Conservation (phyloP, 2,888 invertebrate genomes). For the Agrilus biguttatus region DNA sequence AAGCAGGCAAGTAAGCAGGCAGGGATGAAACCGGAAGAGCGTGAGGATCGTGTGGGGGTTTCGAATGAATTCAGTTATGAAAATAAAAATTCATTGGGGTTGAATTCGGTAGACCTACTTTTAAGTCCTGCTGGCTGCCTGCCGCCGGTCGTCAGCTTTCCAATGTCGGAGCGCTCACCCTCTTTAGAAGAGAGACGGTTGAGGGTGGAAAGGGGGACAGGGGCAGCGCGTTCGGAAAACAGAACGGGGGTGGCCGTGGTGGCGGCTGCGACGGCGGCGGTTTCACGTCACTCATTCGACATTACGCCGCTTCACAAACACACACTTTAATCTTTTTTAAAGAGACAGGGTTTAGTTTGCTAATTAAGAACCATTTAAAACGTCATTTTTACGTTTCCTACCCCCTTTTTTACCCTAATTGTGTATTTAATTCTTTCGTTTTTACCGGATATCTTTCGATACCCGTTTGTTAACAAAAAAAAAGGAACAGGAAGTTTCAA, state of each 20-base stretch:
- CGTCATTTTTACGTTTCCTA: constrained; percentile 30
- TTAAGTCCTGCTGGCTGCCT: constrained; percentile 1
- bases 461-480: too few relatives aligned
- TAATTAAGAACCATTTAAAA: constrained; percentile 35
- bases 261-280: constrained; percentile 14
- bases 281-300: constrained; percentile 31
- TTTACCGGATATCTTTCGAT: constrained; percentile 5
- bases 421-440: constrained; percentile 21
- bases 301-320: constrained; percentile 33
- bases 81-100: constrained; percentile 10
- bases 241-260: not conserved
- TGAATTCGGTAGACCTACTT: constrained; percentile 10
- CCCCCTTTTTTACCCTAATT: constrained; percentile 16
- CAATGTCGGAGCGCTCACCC: not conserved
- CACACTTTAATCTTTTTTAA: constrained; percentile 34
- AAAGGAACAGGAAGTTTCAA: too few relatives aligned
- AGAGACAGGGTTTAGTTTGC: constrained; percentile 33
- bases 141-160: constrained; percentile 1
- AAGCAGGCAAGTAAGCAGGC: too few relatives aligned
- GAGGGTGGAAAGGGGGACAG: not conserved
- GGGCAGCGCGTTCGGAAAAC: not conserved
- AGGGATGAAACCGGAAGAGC: too few relatives aligned
- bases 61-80: constrained; percentile 6
- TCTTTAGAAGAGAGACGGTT: not conserved
- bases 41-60: not conserved